Percentiles rank a stretch among this genome's conserved stretches.
These are phyloP conservation scores for Drosophila truncata DNA, from an alignment of 1,140 invertebrate species.

Conservation along the genomic window DNA sequence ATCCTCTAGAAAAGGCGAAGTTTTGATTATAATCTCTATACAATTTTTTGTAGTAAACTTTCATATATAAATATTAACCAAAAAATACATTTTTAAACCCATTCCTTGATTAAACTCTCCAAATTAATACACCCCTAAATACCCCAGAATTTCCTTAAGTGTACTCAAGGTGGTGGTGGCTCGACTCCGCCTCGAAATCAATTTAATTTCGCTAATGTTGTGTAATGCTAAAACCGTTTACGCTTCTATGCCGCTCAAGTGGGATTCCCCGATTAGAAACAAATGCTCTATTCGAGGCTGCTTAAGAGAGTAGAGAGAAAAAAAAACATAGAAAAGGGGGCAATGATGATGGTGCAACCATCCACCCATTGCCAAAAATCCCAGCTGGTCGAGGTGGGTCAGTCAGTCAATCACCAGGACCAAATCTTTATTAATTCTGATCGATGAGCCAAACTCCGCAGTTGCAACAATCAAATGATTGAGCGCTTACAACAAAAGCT, in stretches of 20 bases:
- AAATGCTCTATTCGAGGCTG: constrained; percentile 72
- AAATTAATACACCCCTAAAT: neutral
- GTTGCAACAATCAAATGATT: constrained; percentile 82
- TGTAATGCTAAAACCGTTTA: constrained; percentile 65
- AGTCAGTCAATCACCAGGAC: constrained; percentile 66
- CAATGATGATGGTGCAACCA: constrained; percentile 10
- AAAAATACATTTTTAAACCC: neutral
- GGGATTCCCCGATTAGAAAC: constrained; percentile 65
- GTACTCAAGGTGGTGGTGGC: constrained; percentile 55
- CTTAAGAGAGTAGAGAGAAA: constrained; percentile 11
- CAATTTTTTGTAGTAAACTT: neutral
- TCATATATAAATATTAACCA: neutral
- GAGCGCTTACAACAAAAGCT: constrained; percentile 72
- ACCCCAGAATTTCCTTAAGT: neutral
- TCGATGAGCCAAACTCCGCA: constrained; percentile 77
- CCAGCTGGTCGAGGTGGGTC: constrained; percentile 52
- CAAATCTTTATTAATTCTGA: constrained; percentile 85
- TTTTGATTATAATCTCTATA: neutral
- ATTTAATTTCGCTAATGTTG: constrained; percentile 84
- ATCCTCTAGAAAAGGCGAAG: fast-evolving
- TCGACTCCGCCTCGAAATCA: constrained; percentile 47
- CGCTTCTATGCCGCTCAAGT: constrained; percentile 58
- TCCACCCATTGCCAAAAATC: neutral
- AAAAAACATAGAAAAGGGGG: neutral
- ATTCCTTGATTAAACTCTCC: neutral